Evolutionary conservation across 2,113 vertebrate species (phyloP).

Genomic region (Nesogale talazaci): DNA sequence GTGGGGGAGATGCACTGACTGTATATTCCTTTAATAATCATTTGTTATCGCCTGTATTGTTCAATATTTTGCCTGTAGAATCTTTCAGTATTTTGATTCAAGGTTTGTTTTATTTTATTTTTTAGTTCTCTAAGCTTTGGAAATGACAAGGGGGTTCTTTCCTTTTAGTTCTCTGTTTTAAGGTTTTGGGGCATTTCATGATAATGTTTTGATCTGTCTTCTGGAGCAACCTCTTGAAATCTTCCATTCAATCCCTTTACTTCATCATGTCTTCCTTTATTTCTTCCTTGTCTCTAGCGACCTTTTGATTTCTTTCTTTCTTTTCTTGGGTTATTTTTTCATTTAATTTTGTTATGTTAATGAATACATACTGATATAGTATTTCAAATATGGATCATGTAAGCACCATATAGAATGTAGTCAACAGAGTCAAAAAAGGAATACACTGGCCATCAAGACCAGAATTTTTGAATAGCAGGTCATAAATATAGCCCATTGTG

Average conservation of each 20-base stretch:
- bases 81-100: neutral
- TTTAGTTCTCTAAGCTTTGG: neutral
- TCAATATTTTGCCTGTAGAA: neutral
- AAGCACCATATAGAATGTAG: too few species aligned
- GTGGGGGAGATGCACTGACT: neutral
- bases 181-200: neutral
- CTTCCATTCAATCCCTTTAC: neutral
- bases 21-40: neutral
- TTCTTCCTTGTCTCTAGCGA: neutral
- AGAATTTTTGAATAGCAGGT: too few species aligned
- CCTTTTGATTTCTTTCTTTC: neutral
- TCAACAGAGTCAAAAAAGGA: too few species aligned
- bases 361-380: too few species aligned
- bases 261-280: neutral
- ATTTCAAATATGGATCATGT: too few species aligned
- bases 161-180: neutral
- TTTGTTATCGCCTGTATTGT: neutral
- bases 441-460: too few species aligned
- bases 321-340: too few species aligned
- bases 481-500: too few species aligned
- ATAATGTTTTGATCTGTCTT: neutral
- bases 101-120: neutral
- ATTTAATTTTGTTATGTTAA: too few species aligned
- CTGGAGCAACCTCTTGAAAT: neutral
- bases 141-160: neutral